Evolutionary conservation across 2,797 vertebrate species (phyloP).

Genomic region (Schizothorax lantsangensis): DNA sequence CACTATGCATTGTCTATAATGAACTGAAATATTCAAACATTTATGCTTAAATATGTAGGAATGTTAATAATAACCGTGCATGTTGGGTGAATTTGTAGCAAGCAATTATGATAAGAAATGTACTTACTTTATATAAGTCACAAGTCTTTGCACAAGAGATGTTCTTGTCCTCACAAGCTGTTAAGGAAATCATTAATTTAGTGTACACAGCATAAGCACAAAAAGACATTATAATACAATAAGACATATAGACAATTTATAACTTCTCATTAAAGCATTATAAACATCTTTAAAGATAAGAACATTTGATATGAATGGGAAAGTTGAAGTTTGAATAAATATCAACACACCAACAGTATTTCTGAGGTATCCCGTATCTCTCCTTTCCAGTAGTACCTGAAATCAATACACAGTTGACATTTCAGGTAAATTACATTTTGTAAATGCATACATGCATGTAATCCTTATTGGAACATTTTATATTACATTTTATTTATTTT

Average conservation of each 20-base stretch:
- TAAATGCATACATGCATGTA: neutral
- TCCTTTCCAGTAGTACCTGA: slow-evolving; percentile 91
- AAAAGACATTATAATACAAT: neutral
- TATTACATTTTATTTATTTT: neutral
- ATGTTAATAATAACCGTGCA: neutral
- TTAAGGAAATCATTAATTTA: slow-evolving; percentile 56
- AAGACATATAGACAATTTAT: neutral
- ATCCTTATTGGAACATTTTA: neutral
- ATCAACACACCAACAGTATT: slow-evolving; percentile 80
- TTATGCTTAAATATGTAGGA: neutral
- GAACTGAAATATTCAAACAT: neutral
- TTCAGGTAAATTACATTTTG: neutral
- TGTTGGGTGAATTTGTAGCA: neutral
- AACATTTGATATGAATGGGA: neutral
- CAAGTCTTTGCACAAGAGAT: slow-evolving; percentile 78
- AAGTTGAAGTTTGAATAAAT: neutral
- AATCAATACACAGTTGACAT: slow-evolving; percentile 38
- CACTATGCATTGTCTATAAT: neutral
- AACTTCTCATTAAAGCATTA: neutral
- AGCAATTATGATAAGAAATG: neutral
- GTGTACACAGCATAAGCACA: neutral
- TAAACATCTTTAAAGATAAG: neutral
- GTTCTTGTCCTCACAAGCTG: slow-evolving; percentile 89
- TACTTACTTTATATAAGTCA: slow-evolving; percentile 84
- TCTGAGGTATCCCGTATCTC: slow-evolving; percentile 86